Conservation (phyloP, 2,888 invertebrate species). For the Eupeodes luniger region DNA sequence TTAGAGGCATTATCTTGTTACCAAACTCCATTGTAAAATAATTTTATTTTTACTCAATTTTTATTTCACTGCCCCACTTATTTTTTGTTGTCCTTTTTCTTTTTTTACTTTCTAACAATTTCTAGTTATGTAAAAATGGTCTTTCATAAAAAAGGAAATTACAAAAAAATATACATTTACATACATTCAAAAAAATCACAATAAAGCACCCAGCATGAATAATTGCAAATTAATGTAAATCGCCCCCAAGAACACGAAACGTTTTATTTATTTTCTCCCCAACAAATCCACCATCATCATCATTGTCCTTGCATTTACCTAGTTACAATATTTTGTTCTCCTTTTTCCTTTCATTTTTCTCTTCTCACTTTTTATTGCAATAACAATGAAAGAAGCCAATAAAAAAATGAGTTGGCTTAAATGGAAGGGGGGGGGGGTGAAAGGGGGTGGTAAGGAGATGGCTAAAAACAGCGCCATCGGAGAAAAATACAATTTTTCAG, state of each 20-base stretch:
- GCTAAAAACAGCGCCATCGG: background rate
- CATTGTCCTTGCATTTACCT: slow-evolving; percentile 13
- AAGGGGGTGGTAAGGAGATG: background rate
- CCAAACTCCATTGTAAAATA: too few relatives aligned
- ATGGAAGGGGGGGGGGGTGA: background rate
- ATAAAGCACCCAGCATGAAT: slow-evolving; percentile 74
- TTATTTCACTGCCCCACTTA: background rate
- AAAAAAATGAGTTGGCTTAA: slow-evolving; percentile 39
- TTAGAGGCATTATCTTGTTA: too few relatives aligned
- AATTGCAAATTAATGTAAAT: slow-evolving; percentile 76
- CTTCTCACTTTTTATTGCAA: slow-evolving; percentile 61
- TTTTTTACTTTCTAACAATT: background rate
- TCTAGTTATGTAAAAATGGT: background rate
- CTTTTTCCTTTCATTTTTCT: slow-evolving; percentile 33
- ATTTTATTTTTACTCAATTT: background rate
- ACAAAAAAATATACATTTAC: slow-evolving; percentile 33
- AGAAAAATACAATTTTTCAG: slow-evolving; percentile 60
- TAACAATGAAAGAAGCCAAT: slow-evolving; percentile 67
- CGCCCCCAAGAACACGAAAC: slow-evolving; percentile 64
- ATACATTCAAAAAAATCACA: slow-evolving; percentile 50
- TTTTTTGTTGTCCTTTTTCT: background rate
- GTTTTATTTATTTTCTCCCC: slow-evolving; percentile 66
- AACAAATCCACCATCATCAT: slow-evolving; percentile 45
- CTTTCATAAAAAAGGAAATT: slow-evolving; percentile 32
- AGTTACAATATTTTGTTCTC: slow-evolving; percentile 32